Conservation (phyloP, 2,113 vertebrate genomes). For the Psettodes erumei region DNA sequence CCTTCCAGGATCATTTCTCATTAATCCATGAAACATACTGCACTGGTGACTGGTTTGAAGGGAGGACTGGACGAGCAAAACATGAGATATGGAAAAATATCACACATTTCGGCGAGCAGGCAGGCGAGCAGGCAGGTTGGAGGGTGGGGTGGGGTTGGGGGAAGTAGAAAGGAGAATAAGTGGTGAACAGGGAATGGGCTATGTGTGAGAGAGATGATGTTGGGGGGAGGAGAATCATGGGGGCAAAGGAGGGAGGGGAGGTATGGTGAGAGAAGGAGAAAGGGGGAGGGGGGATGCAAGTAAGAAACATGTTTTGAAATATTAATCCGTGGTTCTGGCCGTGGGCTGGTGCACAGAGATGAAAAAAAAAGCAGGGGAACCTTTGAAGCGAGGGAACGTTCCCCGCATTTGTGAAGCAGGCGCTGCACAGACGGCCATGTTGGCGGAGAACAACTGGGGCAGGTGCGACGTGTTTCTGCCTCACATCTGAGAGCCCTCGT, state of each 20-base stretch:
- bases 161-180: constrained; percentile 61
- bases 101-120: constrained; percentile 71
- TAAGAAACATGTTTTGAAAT: constrained; percentile 82
- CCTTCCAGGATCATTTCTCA: constrained; percentile 85
- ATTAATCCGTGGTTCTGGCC: constrained; percentile 84
- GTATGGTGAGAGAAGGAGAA: constrained; percentile 10
- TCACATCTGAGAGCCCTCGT: constrained; percentile 55
- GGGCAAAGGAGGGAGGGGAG: constrained; percentile 26
- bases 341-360: constrained; percentile 80
- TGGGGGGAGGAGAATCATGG: constrained; percentile 15
- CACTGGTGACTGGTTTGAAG: constrained; percentile 80
- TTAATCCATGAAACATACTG: constrained; percentile 90
- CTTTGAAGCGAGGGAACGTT: constrained; percentile 80
- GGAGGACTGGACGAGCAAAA: constrained; percentile 86
- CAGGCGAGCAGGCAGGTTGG: constrained; percentile 29
- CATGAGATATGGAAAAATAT: constrained; percentile 83
- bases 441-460: constrained; percentile 70
- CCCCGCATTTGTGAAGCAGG: constrained; percentile 67
- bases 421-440: constrained; percentile 75
- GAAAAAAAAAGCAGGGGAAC: constrained; percentile 71
- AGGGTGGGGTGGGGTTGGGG: constrained; percentile 44
- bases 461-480: constrained; percentile 55
- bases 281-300: constrained; percentile 35
- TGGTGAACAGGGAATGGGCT: constrained; percentile 77
- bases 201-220: constrained; percentile 70